Evolutionary conservation across 1,140 invertebrate genomes (phyloP), one percentile per base, ranked within the genome.

Genomic region (Platyscapa corneri): DNA sequence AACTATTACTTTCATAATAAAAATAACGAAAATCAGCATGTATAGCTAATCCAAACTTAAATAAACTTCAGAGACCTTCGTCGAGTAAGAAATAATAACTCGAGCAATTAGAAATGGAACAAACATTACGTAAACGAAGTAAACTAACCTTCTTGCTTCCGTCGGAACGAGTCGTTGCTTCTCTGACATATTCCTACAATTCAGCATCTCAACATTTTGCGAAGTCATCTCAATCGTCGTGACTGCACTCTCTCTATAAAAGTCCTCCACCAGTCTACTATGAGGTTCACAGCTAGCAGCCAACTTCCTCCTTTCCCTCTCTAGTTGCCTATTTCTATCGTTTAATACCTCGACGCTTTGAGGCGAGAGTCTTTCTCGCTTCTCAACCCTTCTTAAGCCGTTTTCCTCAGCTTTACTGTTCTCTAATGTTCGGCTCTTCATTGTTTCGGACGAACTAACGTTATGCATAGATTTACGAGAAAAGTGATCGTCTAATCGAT

Each of bases 151-250:
- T n/a, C 72, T 80, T 5, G 81, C 7, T n/a, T 86, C 85, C 23
- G 77, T 14, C 27, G 65, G 37, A 27, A 67, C 56, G 49, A 83
- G 0, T 37, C 81, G 18, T 32, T 83, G 85, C 87, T 87, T 85
- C 89, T 91, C 82, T 90, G 91, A 34, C 90, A 85, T 90, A 82
- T 93, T 93, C 18, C 90, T 90, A 10, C 91, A 89, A 67, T 92
- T 93, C n/a, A 93, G 53, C 46, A 93, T 86, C 83, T 93, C 91
- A 3, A 93, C 92, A 85, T 93, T 93, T 79, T 90, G 90, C 76
- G 93, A 93, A 60, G 93, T 93, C 93, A 93, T 93, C 70, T 93
- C 93, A 79, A 93, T 93, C 49, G 93, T 93, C 23, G 92, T 93
- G 7, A 91, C 90, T 18, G 89, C 91, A 64, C 89, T 90, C n/a